Base-by-base conservation (phyloP, 2,888 invertebrate genomes). In the Ectemnius cavifrons region DNA sequence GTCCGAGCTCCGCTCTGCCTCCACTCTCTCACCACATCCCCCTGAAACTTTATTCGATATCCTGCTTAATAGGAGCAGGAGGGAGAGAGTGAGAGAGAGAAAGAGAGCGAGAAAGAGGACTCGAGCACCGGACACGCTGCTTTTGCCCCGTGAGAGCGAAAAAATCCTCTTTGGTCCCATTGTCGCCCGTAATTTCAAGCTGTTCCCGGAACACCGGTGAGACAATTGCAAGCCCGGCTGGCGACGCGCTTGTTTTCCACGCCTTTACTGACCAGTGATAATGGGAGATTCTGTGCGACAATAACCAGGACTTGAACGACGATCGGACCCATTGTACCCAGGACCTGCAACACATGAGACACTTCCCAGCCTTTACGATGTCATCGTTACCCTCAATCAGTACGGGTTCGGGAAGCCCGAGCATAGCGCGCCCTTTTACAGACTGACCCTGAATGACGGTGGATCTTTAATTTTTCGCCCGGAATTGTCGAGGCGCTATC, bases 351-450 rank as follows among this genome's bases (percentile, higher is more conserved):
- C 70, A 16, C 67, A 2, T 28, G 59, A 57, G 49, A 18, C 61
- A 16, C 23, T 46, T 18, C 18, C 23, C 6, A 8, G 14, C 4
- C 23, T 73, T 76, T 74, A 76, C 27, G 37, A 45, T 66, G 8
- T 4, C 0, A 58, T 65, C 18, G 23, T 67, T 77, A 75, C 61
- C 67, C n/a, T 59, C 71, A 67, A 71, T 59, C 58, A 27, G 46
- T n/a, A 20, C 8, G 13, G 18, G 49, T 47, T 20, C 57, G 37
- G 6, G 45, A n/a, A 23, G 18, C n/a, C 28, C 23, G n/a, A 60
- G 20, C 13, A 37, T 8, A 13, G 16, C 18, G 45, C 18, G 45
- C 37, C 11, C 52, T 4, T 52, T 63, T 49, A 46, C 5, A 14
- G 62, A 46, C 23, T 16, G 45, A 16, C 49, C 18, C 4, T 23